Evolutionary conservation across 2,113 vertebrate genomes (phyloP), one percentile per base, ranked within the genome.

Genomic region (Poeciliopsis turrubarensis): DNA sequence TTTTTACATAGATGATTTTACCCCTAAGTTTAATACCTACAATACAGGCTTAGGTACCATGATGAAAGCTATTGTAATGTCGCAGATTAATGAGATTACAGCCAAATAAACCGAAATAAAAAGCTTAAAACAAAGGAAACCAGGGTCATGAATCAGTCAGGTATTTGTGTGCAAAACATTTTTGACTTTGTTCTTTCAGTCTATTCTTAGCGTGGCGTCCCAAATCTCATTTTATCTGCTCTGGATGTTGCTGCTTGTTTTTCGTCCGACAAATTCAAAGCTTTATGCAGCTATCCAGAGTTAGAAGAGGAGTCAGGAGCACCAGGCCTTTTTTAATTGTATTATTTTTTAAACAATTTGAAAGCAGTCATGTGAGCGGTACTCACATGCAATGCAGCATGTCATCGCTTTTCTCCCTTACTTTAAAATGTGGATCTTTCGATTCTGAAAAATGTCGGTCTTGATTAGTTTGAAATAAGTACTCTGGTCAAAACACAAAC

Each of bases 181-280:
- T 7, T 31, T 30, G 51, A 74, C 57, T 77, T 74, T 57, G 60
- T 31, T 57, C 60, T 63, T 44, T 34, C 60, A 22, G 47, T 79
- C 68, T 68, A 47, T 75, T 75, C 77, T 80, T 72, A 65, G 73
- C 41, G 64, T 61, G 37, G n/a, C 32, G 22, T 83, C 60, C 54
- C 22, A 6, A 3, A 54, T 44, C 13, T 64, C 54, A 80, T 79
- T 66, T 65, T 25, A 74, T 63, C 71, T 69, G 67, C 37, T n/a
- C 67, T 62, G 31, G 44, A 37, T 9, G 27, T 51, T 31, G 6
- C 80, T 44, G 51, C 73, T 71, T 0, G 11, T 62, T 75, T 31
- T 70, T 4, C n/a, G 25, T 70, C 54, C 17, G 12, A 29, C 27
- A 6, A 54, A 26, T n/a, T 60, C 27, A 30, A 61, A 70, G 41